Evolutionary conservation across 2,888 invertebrate genomes (phyloP).

Genomic region (Dasysyrphus albostriatus): DNA sequence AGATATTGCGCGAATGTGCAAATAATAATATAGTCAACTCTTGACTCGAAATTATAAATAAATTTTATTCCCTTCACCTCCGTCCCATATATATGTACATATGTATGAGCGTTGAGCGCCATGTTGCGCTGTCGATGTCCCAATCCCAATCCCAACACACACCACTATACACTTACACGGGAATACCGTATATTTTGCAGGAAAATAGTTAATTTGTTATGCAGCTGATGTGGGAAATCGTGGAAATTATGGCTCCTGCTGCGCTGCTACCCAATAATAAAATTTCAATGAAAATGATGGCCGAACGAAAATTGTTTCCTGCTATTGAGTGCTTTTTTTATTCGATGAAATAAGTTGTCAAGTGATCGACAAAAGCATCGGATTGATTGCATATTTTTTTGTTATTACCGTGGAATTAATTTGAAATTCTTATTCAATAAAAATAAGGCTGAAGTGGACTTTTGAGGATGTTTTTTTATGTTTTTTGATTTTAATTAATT

Average conservation of each 20-base stretch:
- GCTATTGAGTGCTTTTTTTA: constrained; percentile 21
- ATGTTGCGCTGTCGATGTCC: constrained; percentile 15
- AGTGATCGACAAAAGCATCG: constrained; percentile 31
- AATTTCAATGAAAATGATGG: constrained; percentile 50
- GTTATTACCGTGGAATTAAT: constrained; percentile 32
- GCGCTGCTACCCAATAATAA: constrained; percentile 36
- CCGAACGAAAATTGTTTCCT: constrained; percentile 49
- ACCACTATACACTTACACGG: constrained; percentile 27
- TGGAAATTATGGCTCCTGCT: constrained; percentile 58
- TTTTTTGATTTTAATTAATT: constrained; percentile 15
- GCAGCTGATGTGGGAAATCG: constrained; percentile 64
- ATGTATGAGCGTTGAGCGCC: not conserved
- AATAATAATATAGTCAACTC: constrained; percentile 51
- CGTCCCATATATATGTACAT: not conserved
- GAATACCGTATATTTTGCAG: constrained; percentile 37
- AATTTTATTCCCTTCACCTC: constrained; percentile 42
- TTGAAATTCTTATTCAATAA: constrained; percentile 32
- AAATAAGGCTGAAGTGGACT: not conserved
- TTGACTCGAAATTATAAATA: constrained; percentile 62
- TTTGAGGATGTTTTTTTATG: constrained; percentile 3
- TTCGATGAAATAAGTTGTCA: constrained; percentile 41
- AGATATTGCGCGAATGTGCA: constrained; percentile 46
- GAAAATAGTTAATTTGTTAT: constrained; percentile 70
- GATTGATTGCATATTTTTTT: constrained; percentile 46
- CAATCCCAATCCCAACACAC: not conserved